Conservation (phyloP, 2,888 invertebrate species). For the Metalampra italica region DNA sequence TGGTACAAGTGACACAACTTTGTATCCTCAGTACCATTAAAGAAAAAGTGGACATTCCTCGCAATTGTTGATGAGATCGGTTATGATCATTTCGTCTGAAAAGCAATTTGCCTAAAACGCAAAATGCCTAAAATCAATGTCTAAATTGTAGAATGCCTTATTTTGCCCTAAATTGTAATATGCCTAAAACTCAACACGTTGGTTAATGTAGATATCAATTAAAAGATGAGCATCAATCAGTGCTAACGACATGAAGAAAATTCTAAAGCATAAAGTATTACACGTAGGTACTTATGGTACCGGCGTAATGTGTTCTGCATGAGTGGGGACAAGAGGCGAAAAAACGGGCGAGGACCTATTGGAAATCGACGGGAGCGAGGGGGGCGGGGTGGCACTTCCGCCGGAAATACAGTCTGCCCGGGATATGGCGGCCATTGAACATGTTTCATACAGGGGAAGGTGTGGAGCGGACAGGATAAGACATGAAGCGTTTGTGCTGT, state of each 20-base stretch:
- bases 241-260: slow-evolving; percentile 6
- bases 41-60: too few relatives aligned
- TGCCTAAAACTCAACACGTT: too few relatives aligned
- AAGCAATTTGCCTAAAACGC: too few relatives aligned
- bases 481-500: not conserved
- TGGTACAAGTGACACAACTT: too few relatives aligned
- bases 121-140: too few relatives aligned
- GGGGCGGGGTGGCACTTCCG: slow-evolving; percentile 23
- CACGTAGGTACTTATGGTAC: slow-evolving; percentile 41
- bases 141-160: too few relatives aligned
- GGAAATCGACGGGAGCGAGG: slow-evolving; percentile 39
- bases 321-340: slow-evolving; percentile 50
- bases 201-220: too few relatives aligned
- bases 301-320: slow-evolving; percentile 45
- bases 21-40: too few relatives aligned
- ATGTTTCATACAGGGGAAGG: slow-evolving; percentile 21
- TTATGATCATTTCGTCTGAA: too few relatives aligned
- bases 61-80: too few relatives aligned
- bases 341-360: slow-evolving; percentile 44
- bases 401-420: slow-evolving; percentile 49
- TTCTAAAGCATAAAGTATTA: slow-evolving; percentile 47
- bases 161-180: too few relatives aligned
- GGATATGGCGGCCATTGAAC: slow-evolving; percentile 38
- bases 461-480: not conserved
- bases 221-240: too few relatives aligned